Evolutionary conservation across 1,140 invertebrate species (phyloP).

Genomic region (Goniozus legneri): DNA sequence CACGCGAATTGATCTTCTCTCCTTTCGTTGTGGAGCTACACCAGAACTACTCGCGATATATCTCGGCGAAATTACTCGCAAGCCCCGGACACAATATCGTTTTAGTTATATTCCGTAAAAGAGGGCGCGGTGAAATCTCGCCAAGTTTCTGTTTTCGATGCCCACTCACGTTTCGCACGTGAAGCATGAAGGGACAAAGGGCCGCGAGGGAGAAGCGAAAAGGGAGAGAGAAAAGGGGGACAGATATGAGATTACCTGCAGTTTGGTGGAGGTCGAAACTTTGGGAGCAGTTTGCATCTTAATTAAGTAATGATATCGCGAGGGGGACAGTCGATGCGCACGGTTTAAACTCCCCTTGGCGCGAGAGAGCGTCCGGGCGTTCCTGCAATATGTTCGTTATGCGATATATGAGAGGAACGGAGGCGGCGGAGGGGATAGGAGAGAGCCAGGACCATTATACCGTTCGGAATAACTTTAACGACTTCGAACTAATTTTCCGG

Average conservation of each 20-base stretch:
- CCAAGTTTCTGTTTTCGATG: too few relatives aligned
- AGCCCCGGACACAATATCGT: too few relatives aligned
- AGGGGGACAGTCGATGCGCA: constrained; percentile 17
- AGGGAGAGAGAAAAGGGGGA: not conserved
- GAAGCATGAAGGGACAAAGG: too few relatives aligned
- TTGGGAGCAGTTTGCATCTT: constrained; percentile 28
- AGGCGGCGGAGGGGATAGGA: too few relatives aligned
- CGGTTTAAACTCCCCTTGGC: not conserved
- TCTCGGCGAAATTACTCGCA: too few relatives aligned
- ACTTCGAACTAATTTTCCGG: constrained; percentile 19
- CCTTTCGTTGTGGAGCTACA: too few relatives aligned
- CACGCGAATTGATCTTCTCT: too few relatives aligned
- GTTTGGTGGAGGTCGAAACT: constrained; percentile 18
- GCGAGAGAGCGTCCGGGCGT: not conserved
- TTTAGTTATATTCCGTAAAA: too few relatives aligned
- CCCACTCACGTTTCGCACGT: too few relatives aligned
- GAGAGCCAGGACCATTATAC: too few relatives aligned
- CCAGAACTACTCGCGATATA: too few relatives aligned
- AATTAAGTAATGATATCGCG: constrained; percentile 27
- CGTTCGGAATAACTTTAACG: not conserved
- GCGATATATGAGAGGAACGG: not conserved
- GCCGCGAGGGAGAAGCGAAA: not conserved
- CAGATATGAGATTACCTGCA: constrained; percentile 13
- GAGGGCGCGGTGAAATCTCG: too few relatives aligned
- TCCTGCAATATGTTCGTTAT: constrained; percentile 8